Percentiles rank a stretch among this genome's conserved stretches.
Conservation (phyloP, 2,113 vertebrate species). For the Pelecanus crispus region DNA sequence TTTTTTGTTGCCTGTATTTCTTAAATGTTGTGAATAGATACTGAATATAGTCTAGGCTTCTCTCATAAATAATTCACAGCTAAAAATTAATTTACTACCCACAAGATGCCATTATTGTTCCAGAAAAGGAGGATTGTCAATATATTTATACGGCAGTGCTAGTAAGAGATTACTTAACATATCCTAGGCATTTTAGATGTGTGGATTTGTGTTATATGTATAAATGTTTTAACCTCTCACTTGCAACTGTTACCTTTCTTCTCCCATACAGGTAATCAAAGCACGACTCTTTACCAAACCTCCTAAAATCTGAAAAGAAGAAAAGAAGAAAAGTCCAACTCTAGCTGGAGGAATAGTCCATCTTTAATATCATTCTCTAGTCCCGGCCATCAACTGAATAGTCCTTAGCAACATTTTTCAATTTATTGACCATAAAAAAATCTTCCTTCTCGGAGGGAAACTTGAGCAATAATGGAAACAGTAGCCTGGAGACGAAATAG, state of each 20-base stretch:
- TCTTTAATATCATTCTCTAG: neutral
- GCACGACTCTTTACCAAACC: neutral
- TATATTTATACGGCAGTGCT: slow-evolving; percentile 32
- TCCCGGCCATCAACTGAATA: neutral
- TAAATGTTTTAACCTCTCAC: neutral
- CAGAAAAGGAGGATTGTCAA: neutral
- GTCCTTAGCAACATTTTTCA: neutral
- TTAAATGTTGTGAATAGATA: neutral
- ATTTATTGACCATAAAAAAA: neutral
- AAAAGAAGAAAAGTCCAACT: neutral
- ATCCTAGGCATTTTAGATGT: neutral
- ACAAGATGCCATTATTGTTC: slow-evolving; percentile 52
- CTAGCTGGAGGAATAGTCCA: neutral
- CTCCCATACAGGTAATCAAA: neutral
- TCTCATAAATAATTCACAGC: neutral
- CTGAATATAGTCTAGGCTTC: neutral
- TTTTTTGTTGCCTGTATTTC: neutral
- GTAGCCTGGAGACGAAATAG: neutral
- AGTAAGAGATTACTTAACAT: neutral
- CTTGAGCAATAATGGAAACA: neutral
- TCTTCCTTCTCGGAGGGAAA: neutral
- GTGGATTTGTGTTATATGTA: neutral
- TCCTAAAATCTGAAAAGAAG: neutral
- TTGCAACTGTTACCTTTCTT: neutral
- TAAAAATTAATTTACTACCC: neutral